Conservation (phyloP, 2,113 vertebrate genomes). For the Tauraco erythrolophus region DNA sequence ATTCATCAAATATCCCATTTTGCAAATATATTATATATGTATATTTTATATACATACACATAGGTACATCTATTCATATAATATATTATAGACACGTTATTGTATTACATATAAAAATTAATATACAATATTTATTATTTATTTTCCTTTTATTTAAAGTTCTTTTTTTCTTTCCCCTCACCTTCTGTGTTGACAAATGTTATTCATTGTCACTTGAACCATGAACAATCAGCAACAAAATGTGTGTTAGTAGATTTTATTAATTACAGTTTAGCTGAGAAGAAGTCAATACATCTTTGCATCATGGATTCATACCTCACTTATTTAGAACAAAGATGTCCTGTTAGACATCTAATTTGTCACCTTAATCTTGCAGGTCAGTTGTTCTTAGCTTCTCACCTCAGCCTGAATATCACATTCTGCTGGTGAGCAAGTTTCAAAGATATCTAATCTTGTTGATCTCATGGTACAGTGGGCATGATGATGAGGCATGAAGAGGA, state of each 20-base stretch:
- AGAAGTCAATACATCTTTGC: not conserved
- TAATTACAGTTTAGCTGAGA: not conserved
- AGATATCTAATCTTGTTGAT: constrained; percentile 52
- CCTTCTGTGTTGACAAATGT: not conserved
- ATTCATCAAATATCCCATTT: not conserved
- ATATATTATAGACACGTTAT: not conserved
- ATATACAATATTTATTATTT: not conserved
- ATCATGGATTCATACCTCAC: not conserved
- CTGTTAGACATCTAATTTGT: not conserved
- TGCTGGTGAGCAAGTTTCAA: constrained; percentile 5
- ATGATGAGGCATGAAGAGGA: constrained; percentile 47
- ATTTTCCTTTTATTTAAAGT: not conserved
- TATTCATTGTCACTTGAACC: not conserved
- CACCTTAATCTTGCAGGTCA: constrained; percentile 36
- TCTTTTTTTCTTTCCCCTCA: not conserved
- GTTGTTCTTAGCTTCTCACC: not conserved
- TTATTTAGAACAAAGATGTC: constrained; percentile 7
- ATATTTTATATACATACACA: not conserved
- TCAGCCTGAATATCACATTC: not conserved
- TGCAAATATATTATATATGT: not conserved
- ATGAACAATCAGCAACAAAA: not conserved
- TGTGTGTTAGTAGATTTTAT: not conserved
- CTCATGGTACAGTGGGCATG: constrained; percentile 48
- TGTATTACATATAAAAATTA: not conserved
- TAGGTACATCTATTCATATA: not conserved